A percentile compares a stretch with the other conserved stretches of the same genome.
Evolutionary conservation across 2,113 vertebrate genomes (phyloP).

Genomic region (Rhinichthys klamathensis): DNA sequence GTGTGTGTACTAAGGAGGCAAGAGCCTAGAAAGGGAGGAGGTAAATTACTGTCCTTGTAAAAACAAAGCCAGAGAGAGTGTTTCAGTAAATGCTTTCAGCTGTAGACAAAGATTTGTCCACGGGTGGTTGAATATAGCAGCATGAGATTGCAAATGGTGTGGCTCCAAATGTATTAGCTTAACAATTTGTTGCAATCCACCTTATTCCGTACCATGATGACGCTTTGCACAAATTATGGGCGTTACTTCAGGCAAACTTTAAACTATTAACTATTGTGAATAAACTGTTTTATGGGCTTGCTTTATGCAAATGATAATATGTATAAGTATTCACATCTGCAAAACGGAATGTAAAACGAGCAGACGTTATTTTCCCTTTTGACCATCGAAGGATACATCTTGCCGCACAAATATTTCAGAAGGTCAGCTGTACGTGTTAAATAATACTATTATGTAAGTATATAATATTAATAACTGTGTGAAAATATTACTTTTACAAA

Average conservation of each 20-base stretch:
- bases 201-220: not conserved
- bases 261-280: not conserved
- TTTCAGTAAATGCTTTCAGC: slow-evolving; percentile 10
- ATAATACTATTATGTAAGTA: not conserved
- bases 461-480: not conserved
- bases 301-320: not conserved
- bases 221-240: not conserved
- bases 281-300: not conserved
- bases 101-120: slow-evolving; percentile 7
- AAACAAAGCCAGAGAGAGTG: slow-evolving; percentile 18
- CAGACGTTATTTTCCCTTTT: not conserved
- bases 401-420: not conserved
- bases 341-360: not conserved
- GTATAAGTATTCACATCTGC: not conserved
- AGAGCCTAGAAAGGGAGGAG: slow-evolving; percentile 1
- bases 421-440: not conserved
- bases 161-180: not conserved
- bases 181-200: not conserved
- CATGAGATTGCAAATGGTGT: slow-evolving; percentile 7
- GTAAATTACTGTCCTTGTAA: slow-evolving; percentile 37
- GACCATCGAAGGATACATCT: not conserved
- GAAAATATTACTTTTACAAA: not conserved
- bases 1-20: not conserved
- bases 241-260: not conserved
- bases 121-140: not conserved